Base-by-base conservation (phyloP, 2,888 invertebrate species). In the Blastobasis lacticolella region DNA sequence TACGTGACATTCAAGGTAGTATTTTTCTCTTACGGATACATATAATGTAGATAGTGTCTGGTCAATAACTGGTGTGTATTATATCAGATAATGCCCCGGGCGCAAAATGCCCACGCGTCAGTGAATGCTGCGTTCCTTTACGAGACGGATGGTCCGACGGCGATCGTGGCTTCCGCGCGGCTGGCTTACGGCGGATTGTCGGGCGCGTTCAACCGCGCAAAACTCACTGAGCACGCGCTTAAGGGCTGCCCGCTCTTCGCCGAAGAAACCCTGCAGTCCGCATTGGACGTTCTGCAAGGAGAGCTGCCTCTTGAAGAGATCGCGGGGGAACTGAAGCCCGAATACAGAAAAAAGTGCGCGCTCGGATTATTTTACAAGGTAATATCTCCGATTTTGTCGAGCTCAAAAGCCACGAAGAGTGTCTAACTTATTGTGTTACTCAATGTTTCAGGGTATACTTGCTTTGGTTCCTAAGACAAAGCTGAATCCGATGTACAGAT, bases 51-150 rank as follows among this genome's bases (percentile, higher is more conserved):
- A n/a, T 44, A 44, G 44, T n/a, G 8, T 44, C 6, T 10, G 23
- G 5, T 4, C 49, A 23, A 49, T 38, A 37, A 23, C 49, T 50
- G 0, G 23, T 41, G 23, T 23, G 23, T 23, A 23, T 23, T 37
- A 44, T 69, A 83, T 52, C 61, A 94, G 94, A 90, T 94, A 51
- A 92, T 93, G 90, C 91, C 92, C 1, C 82, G 94, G 52, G 89
- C 92, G 1, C 93, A 93, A 78, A 94, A 94, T 64, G 91, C 94
- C 0, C 94, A 93, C 61, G 94, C 94, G 0, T 90, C 92, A 64
- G 92, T 95, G 0, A 94, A 94, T 63, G 93, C 93, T 10, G 95
- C 91, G 4, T 94, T 94, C 67, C 76, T 92, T 0, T 90, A 93
- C 54, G 88, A 91, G 66, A 70, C 94, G 46, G 72, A 88, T 53